Evolutionary conservation across 2,888 invertebrate species (phyloP).

Genomic region (Itoplectis maculator): DNA sequence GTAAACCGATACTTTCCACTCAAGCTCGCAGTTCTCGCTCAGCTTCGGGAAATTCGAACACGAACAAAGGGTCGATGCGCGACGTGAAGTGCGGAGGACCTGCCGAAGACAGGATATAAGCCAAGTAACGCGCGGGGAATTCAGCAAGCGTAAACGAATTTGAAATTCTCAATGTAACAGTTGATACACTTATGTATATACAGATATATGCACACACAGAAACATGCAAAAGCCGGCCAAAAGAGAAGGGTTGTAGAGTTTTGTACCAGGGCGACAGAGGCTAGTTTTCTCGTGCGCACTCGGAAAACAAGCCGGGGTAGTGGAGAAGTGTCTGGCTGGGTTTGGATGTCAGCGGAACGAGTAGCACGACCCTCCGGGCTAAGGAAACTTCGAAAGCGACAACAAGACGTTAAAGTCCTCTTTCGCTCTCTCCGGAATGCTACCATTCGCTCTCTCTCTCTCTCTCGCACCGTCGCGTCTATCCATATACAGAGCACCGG

Average conservation of each 20-base stretch:
- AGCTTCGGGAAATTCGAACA: constrained; percentile 6
- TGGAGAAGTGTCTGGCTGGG: constrained; percentile 9
- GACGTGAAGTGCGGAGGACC: no score
- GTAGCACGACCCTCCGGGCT: constrained; percentile 35
- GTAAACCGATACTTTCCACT: constrained; percentile 7
- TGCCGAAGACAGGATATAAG: constrained; percentile 14
- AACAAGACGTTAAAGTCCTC: constrained; percentile 54
- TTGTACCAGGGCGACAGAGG: neutral
- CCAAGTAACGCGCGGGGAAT: constrained; percentile 9
- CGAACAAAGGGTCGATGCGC: neutral
- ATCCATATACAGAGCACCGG: neutral
- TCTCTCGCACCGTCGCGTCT: neutral
- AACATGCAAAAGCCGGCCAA: neutral
- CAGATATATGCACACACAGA: no score
- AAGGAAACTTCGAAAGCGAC: constrained; percentile 56
- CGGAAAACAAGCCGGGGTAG: constrained; percentile 40
- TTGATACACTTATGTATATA: neutral
- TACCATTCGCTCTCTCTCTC: neutral
- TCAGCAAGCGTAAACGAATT: constrained; percentile 28
- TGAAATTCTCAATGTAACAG: constrained; percentile 28
- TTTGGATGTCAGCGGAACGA: constrained; percentile 22
- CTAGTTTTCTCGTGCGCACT: constrained; percentile 36
- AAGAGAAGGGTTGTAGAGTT: neutral
- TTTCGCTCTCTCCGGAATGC: constrained; percentile 41
- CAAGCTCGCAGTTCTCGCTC: neutral